These are phyloP conservation scores for Thymelicus acteon DNA, from an alignment of 2,888 invertebrate species.

Conservation along the genomic window DNA sequence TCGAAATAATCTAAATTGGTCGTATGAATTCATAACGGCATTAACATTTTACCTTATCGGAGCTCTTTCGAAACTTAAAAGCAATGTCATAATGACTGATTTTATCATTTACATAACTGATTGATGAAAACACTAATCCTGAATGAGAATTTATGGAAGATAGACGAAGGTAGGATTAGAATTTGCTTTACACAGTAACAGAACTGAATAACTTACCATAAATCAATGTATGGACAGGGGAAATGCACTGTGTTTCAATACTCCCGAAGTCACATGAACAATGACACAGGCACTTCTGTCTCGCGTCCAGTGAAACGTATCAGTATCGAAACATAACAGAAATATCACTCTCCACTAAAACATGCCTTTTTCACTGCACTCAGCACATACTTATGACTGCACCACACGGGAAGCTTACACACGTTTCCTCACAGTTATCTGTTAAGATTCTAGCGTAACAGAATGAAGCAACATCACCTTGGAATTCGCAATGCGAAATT, in stretches of 20 bases:
- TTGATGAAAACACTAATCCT: conserved; percentile 1
- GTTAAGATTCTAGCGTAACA: conserved; percentile 72
- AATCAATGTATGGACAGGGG: conserved; percentile 68
- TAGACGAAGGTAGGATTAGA: background rate
- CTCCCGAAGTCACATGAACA: conserved; percentile 70
- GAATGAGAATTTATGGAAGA: background rate
- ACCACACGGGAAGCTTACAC: conserved; percentile 72
- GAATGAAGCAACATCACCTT: conserved; percentile 73
- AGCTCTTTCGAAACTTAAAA: conserved; percentile 4
- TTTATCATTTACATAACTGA: background rate
- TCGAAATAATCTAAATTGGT: background rate
- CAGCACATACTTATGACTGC: conserved; percentile 68
- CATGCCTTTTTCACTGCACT: conserved; percentile 74
- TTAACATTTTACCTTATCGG: conserved; percentile 4
- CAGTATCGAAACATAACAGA: conserved; percentile 61
- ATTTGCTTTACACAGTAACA: conserved; percentile 2
- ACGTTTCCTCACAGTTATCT: conserved; percentile 78
- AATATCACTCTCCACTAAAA: conserved; percentile 78
- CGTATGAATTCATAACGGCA: conserved; percentile 4
- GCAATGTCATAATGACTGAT: conserved; percentile 7
- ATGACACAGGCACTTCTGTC: conserved; percentile 74
- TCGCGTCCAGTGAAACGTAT: conserved; percentile 72
- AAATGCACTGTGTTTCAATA: conserved; percentile 70
- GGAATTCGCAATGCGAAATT: conserved; percentile 77
- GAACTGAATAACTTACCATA: conserved; percentile 66